Base-by-base conservation (phyloP, 2,113 vertebrate genomes). In the Eulemur rufifrons region DNA sequence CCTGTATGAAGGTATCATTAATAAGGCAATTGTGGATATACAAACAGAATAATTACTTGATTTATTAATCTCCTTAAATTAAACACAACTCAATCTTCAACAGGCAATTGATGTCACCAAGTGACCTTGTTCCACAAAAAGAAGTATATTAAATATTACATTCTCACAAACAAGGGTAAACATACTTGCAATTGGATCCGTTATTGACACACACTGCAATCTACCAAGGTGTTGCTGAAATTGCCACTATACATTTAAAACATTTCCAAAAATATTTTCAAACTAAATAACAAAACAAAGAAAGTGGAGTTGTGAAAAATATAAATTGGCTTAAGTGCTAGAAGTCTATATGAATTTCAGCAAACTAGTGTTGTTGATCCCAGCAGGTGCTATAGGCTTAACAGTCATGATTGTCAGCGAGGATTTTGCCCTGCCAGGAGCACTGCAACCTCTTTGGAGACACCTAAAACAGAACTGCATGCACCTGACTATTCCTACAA, bases 251-350 rank as follows among this genome's bases (percentile, higher is more conserved):
- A n/a, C 68, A 82, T 89, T 96, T 78, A 82, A 89, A 95, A 86
- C 3, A 91, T 27, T 78, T 89, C 63, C 68, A 86, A 96, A 92
- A 83, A 68, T 68, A 94, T 84, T 95, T 92, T 86, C 78, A 95
- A 83, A 82, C n/a, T 97, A 95, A 81, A 85, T 82, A 93, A 95
- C 63, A 82, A 93, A 97, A 93, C 29, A n/a, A 92, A 66, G 47
- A 52, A 80, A 23, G 64, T 2, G 6, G 20, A 88, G 54, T 29
- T 86, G 18, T 78, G 21, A 69, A 95, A 74, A 90, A 63, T 45
- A 94, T 64, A 89, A n/a, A n/a, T 11, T 80, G 47, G 69, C 18
- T 21, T 50, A 86, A 64, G 21, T 88, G 17, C 52, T 83, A 95
- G 69, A 89, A 37, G 9, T 56, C 18, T 39, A 13, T 47, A 56